Conservation (phyloP, 2,888 invertebrate genomes). For the Apamea monoglypha region DNA sequence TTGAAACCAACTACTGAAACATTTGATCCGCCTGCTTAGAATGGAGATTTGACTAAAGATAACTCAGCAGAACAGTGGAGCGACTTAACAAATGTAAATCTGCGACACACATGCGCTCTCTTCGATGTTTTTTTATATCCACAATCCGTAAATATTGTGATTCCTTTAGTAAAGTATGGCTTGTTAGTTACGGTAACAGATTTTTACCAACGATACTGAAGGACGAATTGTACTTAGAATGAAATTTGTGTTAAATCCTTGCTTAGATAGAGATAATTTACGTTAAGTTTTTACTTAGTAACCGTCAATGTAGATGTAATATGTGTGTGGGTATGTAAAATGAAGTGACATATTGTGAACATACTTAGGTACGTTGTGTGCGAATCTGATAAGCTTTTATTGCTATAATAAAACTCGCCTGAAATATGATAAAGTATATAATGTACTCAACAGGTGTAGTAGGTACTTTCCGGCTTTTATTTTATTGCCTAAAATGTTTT, state of each 20-base stretch:
- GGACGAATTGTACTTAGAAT: background rate
- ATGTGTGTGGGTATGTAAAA: background rate
- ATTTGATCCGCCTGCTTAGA: conserved; percentile 55
- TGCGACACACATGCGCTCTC: conserved; percentile 78
- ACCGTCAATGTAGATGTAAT: background rate
- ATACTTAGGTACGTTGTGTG: background rate
- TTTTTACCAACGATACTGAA: conserved; percentile 20
- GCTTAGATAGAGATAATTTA: background rate
- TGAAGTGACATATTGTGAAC: background rate
- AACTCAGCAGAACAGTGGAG: conserved; percentile 49
- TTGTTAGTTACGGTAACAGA: conserved; percentile 59
- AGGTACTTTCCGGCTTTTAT: conserved; percentile 18
- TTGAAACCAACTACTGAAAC: conserved; percentile 11
- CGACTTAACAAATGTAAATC: conserved; percentile 67
- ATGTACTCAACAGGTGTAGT: conserved; percentile 26
- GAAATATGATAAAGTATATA: conserved; percentile 29
- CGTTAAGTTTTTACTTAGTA: background rate
- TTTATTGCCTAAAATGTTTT: conserved; percentile 16
- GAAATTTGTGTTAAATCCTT: background rate
- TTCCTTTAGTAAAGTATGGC: conserved; percentile 64
- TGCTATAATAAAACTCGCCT: conserved; percentile 13
- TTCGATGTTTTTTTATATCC: conserved; percentile 72
- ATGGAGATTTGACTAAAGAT: conserved; percentile 59
- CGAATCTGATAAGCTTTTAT: conserved; percentile 51
- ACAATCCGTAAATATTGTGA: conserved; percentile 80